Conservation (phyloP, 2,113 vertebrate genomes). For the Laterallus jamaicensis region DNA sequence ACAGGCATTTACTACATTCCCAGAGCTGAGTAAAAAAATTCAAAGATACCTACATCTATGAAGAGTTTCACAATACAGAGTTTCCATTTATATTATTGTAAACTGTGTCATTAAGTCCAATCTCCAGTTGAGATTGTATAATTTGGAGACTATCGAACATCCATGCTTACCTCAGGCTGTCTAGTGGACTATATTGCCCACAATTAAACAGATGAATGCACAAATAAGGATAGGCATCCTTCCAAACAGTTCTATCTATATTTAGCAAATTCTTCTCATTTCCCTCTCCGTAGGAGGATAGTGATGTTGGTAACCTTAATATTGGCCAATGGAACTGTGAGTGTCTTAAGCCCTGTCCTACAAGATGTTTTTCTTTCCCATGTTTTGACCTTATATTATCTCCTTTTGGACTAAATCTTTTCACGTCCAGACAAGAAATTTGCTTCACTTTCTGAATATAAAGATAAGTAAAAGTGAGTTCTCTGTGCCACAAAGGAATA, state of each 20-base stretch:
- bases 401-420: not conserved
- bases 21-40: not conserved
- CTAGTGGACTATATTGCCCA: constrained; percentile 46
- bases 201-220: constrained; percentile 61
- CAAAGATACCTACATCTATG: not conserved
- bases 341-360: not conserved
- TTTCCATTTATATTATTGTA: not conserved
- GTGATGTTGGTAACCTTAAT: constrained; percentile 7
- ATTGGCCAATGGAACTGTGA: not conserved
- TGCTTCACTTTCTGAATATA: not conserved
- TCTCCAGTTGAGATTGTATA: not conserved
- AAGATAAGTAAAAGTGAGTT: not conserved
- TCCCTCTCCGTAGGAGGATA: constrained; percentile 45
- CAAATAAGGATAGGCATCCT: constrained; percentile 53
- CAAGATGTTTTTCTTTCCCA: not conserved
- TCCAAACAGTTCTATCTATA: constrained; percentile 46
- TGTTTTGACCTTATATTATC: not conserved
- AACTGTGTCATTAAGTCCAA: not conserved
- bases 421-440: not conserved
- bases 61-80: not conserved
- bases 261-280: constrained; percentile 61
- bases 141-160: constrained; percentile 21
- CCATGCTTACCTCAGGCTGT: not conserved
- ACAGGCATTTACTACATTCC: not conserved
- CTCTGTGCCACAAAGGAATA: not conserved